Evolutionary conservation across 2,113 vertebrate species (phyloP).

Genomic region (Xiphorhynchus elegans): DNA sequence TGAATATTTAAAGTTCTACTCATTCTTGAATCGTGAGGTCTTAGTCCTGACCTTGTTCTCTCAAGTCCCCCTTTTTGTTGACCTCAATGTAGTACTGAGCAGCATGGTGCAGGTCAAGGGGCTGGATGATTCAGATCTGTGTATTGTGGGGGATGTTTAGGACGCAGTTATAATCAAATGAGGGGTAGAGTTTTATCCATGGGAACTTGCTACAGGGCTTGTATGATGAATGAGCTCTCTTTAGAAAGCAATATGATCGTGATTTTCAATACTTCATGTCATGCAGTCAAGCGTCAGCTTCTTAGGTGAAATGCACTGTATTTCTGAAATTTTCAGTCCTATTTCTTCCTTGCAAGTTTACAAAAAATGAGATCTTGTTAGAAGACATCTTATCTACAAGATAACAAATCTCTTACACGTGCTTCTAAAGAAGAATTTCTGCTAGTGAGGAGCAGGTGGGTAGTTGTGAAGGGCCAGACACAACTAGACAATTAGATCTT

Average conservation of each 20-base stretch:
- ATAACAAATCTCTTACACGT: accelerated
- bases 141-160: background rate
- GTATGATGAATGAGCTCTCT: background rate
- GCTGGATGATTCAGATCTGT: background rate
- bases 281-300: background rate
- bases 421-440: background rate
- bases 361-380: background rate
- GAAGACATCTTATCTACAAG: background rate
- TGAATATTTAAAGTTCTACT: background rate
- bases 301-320: background rate
- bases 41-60: background rate
- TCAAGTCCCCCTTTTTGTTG: background rate
- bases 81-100: background rate
- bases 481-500: background rate
- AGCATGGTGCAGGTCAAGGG: background rate
- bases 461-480: background rate
- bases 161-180: accelerated
- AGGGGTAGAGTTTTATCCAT: background rate
- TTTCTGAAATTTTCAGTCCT: background rate
- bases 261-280: background rate
- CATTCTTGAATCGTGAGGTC: background rate
- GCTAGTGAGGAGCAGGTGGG: background rate
- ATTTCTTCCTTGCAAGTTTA: background rate
- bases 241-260: background rate
- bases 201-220: background rate